These are phyloP conservation scores for Gymnorhina tibicen DNA, from an alignment of 2,113 vertebrate genomes.

Conservation along the genomic window DNA sequence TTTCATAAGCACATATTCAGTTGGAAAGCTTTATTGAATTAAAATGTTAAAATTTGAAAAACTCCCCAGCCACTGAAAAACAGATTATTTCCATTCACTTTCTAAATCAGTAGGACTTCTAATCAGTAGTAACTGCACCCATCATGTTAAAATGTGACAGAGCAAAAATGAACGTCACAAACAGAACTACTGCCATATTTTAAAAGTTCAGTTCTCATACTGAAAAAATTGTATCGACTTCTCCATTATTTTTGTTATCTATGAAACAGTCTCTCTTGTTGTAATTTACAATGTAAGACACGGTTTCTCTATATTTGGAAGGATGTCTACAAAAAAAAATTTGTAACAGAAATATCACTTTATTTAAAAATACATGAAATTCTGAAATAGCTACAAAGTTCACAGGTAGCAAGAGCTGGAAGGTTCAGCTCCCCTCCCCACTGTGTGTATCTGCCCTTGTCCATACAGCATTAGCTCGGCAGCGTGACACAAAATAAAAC, in stretches of 20 bases:
- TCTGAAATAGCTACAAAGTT: neutral
- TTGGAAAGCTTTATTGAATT: neutral
- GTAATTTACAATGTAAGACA: neutral
- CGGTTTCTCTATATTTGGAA: neutral
- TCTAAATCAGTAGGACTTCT: neutral
- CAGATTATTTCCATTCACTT: neutral
- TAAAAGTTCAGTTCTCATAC: neutral
- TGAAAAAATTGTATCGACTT: neutral
- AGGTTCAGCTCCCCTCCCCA: neutral
- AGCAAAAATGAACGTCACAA: neutral
- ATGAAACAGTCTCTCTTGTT: neutral
- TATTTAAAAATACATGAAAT: neutral
- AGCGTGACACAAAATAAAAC: neutral
- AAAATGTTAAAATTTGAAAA: neutral
- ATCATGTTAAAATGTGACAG: neutral
- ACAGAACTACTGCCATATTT: neutral
- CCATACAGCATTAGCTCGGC: neutral
- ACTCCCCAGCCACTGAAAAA: neutral
- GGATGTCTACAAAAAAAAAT: neutral
- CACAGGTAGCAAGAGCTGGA: neutral
- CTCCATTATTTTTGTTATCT: neutral
- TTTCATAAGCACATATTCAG: neutral
- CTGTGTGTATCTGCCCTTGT: neutral
- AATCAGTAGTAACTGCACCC: neutral
- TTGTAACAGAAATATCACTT: neutral